Evolutionary conservation across 2,113 vertebrate genomes (phyloP), one percentile per base, ranked within the genome.

Genomic region (Halichoeres trimaculatus): DNA sequence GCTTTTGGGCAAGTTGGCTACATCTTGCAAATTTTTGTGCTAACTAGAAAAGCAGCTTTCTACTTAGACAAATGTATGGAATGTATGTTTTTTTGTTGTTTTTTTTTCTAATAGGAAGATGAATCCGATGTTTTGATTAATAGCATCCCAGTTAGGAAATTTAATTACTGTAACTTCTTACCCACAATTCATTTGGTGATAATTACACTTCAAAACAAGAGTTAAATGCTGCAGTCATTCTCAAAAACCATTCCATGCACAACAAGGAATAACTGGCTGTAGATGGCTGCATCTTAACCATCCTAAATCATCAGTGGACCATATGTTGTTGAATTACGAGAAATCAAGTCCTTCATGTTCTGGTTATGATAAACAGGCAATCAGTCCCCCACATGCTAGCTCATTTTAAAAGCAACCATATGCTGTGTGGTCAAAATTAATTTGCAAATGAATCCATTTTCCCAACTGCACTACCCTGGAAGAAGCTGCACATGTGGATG

Each of bases 401-500:
- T 16, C 30, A 50, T 51, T 58, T 14, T 26, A 3, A 41, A 61
- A 59, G 22, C 14, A 69, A 11, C 40, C 26, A 19, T 47, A 19
- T 55, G 38, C 12, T n/a, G 14, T 30, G 17, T 17, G 36, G 51
- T 35, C 8, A 30, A 41, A 60, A 66, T 66, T 66, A 53, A 74
- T 70, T 24, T 40, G 43, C 51, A 19, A 59, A 36, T 60, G 52
- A 24, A 68, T 74, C 54, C 13, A 22, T 10, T 45, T 50, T 67
- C 53, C 38, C n/a, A 63, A 40, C 12, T 57, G n/a, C 13, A 24
- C 76, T 43, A 43, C 51, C 64, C 36, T 45, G 36, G 26, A 76
- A 55, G 58, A 62, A 4, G 5, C 43, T 23, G 48, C 62, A 51
- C 53, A 52, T n/a, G 71, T 55, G 30, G n/a, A 48, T 72, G 78